These are phyloP conservation scores for Dufourea novaeangliae DNA, from an alignment of 1,140 invertebrate genomes.

Conservation along the genomic window DNA sequence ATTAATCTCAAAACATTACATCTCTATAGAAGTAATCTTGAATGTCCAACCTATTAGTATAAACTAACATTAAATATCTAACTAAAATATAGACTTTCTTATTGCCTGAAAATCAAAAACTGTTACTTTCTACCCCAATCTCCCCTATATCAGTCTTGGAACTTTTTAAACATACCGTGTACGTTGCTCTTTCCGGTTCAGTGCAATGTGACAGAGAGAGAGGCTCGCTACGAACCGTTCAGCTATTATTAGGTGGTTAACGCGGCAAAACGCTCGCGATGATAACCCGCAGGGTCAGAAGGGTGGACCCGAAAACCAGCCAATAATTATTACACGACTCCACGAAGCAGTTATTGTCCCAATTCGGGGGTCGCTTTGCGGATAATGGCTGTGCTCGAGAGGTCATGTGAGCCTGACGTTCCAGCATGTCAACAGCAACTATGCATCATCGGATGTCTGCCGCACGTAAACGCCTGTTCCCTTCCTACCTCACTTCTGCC, in stretches of 20 bases:
- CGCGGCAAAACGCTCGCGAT: conserved; percentile 46
- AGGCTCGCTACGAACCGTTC: background rate
- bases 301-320: conserved; percentile 49
- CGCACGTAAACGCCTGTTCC: conserved; percentile 73
- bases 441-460: conserved; percentile 80
- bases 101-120: too few species aligned
- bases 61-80: too few species aligned
- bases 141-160: too few species aligned
- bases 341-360: conserved; percentile 76
- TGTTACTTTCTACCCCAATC: too few species aligned
- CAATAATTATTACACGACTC: conserved; percentile 76
- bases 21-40: too few species aligned
- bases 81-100: too few species aligned
- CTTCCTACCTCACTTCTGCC: conserved; percentile 26
- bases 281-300: conserved; percentile 28
- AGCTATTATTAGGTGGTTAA: conserved; percentile 55
- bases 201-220: background rate
- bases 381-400: conserved; percentile 77
- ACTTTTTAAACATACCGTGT: too few species aligned
- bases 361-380: conserved; percentile 72
- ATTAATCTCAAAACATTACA: too few species aligned
- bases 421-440: conserved; percentile 80
- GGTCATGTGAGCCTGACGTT: conserved; percentile 79
- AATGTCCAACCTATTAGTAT: too few species aligned
- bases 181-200: background rate